Conservation (phyloP, 2,113 vertebrate species). For the Cheirogaleus medius region DNA sequence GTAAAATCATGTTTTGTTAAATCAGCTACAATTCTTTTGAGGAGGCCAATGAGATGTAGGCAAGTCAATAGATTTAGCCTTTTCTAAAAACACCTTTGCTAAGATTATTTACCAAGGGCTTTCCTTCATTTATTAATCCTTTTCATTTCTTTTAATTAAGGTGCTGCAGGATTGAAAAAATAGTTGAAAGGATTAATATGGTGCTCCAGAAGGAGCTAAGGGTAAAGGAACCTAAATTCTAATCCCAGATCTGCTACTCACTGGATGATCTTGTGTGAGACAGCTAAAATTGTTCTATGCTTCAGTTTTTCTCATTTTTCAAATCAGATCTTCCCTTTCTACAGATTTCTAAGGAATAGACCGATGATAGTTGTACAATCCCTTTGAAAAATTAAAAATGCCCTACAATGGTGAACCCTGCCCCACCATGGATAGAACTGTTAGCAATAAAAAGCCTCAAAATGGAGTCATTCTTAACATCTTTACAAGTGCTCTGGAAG, state of each 20-base stretch:
- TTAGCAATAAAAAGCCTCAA: neutral
- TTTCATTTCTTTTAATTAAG: constrained; percentile 47
- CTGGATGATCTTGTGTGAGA: neutral
- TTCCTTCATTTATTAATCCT: constrained; percentile 37
- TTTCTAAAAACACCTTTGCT: constrained; percentile 38
- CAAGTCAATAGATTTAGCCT: neutral
- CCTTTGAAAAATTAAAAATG: neutral
- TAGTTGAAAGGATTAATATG: neutral
- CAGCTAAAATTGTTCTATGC: neutral
- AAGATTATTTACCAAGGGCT: constrained; percentile 19
- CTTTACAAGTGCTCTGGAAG: neutral
- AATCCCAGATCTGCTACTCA: neutral
- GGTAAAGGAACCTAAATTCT: neutral
- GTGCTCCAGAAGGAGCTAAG: neutral
- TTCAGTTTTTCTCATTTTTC: neutral
- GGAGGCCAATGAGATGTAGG: neutral
- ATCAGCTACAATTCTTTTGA: neutral
- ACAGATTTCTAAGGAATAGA: neutral
- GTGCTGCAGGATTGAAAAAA: neutral
- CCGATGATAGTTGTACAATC: neutral
- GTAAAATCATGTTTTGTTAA: neutral
- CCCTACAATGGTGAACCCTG: neutral
- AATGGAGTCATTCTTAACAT: neutral
- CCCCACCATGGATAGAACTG: neutral
- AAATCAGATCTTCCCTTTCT: neutral